A percentile compares a stretch with the other conserved stretches of the same genome.
These are phyloP conservation scores for Dryas iulia DNA, from an alignment of 1,140 invertebrate species.

Conservation along the genomic window DNA sequence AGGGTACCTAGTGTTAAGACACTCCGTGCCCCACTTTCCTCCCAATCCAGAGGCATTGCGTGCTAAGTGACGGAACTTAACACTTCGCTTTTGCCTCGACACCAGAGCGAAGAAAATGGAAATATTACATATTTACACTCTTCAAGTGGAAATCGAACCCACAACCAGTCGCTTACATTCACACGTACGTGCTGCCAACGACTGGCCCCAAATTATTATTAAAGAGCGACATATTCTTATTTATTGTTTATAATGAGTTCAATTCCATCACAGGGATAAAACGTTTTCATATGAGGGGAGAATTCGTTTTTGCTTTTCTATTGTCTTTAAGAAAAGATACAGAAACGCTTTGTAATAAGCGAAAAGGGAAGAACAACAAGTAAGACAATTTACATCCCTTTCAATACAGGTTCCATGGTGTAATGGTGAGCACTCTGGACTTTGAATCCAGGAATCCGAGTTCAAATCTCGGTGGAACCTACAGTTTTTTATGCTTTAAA, in stretches of 20 bases:
- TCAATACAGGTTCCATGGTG: neutral
- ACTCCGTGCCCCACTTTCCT: no score
- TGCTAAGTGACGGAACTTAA: no score
- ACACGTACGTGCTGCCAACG: no score
- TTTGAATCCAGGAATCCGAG: slow-evolving; percentile 79
- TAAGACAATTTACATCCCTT: neutral
- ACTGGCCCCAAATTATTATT: no score
- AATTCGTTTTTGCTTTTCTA: neutral
- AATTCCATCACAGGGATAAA: neutral
- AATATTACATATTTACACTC: neutral
- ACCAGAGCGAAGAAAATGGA: no score
- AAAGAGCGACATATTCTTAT: no score
- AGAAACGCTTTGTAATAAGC: neutral
- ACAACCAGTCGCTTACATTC: no score
- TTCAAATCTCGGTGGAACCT: slow-evolving; percentile 80
- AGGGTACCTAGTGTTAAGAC: no score
- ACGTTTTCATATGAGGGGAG: neutral
- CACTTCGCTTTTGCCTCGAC: no score
- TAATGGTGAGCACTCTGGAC: slow-evolving; percentile 75
- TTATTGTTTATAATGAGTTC: neutral
- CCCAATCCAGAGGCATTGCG: no score
- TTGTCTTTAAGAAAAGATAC: neutral
- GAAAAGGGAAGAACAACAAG: neutral
- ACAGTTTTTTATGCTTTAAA: no score
- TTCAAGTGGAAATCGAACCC: no score